Conservation (phyloP, 2,113 vertebrate species). For the Zootoca vivipara region DNA sequence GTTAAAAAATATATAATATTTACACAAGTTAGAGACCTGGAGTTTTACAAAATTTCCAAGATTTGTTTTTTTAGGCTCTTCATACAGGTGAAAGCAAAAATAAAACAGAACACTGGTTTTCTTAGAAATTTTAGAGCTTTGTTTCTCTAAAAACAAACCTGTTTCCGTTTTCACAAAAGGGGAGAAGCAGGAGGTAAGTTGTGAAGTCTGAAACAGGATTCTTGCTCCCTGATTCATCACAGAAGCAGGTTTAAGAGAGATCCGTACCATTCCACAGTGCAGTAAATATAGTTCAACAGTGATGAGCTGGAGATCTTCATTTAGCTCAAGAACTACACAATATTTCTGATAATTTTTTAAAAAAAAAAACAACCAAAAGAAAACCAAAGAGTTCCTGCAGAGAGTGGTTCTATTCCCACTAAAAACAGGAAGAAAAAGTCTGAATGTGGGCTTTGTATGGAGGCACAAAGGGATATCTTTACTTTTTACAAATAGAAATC, state of each 20-base stretch:
- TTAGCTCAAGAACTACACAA: slow-evolving; percentile 8
- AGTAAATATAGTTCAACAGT: slow-evolving; percentile 18
- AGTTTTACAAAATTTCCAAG: slow-evolving; percentile 73
- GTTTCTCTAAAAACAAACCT: slow-evolving; percentile 28
- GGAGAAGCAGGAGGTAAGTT: slow-evolving; percentile 24
- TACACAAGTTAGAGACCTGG: slow-evolving; percentile 73
- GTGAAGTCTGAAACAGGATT: slow-evolving; percentile 32
- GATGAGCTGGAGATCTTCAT: background rate
- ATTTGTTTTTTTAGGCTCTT: slow-evolving; percentile 34
- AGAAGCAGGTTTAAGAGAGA: slow-evolving; percentile 13
- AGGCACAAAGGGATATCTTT: slow-evolving; percentile 31
- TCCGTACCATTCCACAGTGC: slow-evolving; percentile 38
- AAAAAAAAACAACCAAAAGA: background rate
- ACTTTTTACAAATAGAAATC: background rate
- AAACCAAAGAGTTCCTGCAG: background rate
- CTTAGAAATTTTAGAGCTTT: slow-evolving; percentile 28
- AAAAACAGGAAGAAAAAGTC: slow-evolving; percentile 24
- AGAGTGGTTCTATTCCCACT: slow-evolving; percentile 7
- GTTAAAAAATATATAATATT: slow-evolving; percentile 76
- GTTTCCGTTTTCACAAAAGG: slow-evolving; percentile 32
- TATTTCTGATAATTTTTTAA: slow-evolving; percentile 2
- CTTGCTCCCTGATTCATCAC: slow-evolving; percentile 18
- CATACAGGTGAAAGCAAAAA: slow-evolving; percentile 14
- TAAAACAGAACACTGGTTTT: background rate
- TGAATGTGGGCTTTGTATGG: slow-evolving; percentile 22